phyloP scores from a whole-genome alignment of 2,888 invertebrate genomes.

The Coenonympha glycerion region DNA sequence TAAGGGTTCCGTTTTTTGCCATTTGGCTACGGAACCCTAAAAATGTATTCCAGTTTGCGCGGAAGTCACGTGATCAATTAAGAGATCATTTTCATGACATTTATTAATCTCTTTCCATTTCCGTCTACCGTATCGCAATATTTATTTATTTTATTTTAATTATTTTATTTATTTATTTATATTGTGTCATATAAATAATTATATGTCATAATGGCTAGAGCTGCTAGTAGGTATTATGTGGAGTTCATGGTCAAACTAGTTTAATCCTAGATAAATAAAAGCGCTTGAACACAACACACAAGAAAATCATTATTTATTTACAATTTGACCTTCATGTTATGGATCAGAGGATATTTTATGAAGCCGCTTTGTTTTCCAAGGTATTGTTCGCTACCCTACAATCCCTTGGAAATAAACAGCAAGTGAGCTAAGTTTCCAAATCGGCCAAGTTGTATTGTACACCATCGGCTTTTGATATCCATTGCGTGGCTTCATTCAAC shows the following conservation, averaged over 20 bases:
- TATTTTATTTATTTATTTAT: too few relatives aligned
- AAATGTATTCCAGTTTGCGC: too few relatives aligned
- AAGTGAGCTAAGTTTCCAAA: slow-evolving; percentile 59
- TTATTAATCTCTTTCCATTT: too few relatives aligned
- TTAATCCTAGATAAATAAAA: neutral
- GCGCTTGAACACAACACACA: neutral
- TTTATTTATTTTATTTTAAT: too few relatives aligned
- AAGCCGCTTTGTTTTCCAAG: slow-evolving; percentile 57
- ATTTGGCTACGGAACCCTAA: too few relatives aligned
- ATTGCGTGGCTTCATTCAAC: slow-evolving; percentile 61
- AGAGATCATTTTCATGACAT: too few relatives aligned
- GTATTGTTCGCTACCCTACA: slow-evolving; percentile 58
- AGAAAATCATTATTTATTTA: neutral
- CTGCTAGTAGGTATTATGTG: neutral
- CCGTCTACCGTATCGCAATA: too few relatives aligned
- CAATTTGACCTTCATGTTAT: slow-evolving; percentile 43
- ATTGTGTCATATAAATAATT: too few relatives aligned
- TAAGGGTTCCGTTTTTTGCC: too few relatives aligned
- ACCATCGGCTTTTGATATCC: slow-evolving; percentile 58
- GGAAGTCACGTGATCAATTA: too few relatives aligned
- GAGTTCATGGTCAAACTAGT: neutral
- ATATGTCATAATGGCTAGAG: too few relatives aligned
- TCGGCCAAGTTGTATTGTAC: slow-evolving; percentile 65
- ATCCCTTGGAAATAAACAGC: slow-evolving; percentile 54
- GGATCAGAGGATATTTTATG: slow-evolving; percentile 40